phyloP scores from a whole-genome alignment of 1,140 invertebrate species.

The Listronotus oregonensis region DNA sequence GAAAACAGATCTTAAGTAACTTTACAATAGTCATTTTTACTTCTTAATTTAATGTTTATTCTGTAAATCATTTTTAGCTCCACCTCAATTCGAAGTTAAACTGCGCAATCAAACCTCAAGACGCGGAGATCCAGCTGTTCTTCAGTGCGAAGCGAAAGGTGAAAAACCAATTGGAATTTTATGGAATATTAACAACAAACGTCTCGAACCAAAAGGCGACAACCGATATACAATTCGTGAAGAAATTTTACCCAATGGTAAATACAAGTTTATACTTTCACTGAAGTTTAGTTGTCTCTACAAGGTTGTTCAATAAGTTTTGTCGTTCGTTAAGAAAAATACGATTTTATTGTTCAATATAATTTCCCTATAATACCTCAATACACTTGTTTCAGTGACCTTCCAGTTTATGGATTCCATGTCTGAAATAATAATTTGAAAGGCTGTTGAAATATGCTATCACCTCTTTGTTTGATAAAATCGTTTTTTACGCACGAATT shows the following conservation, averaged over 20 bases:
- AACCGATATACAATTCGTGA: conserved; percentile 90
- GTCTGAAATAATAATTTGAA: too few relatives aligned
- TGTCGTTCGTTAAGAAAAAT: too few relatives aligned
- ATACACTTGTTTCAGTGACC: too few relatives aligned
- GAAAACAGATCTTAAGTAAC: too few relatives aligned
- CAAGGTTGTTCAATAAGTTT: too few relatives aligned
- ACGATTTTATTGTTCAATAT: background rate
- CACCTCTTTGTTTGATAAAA: too few relatives aligned
- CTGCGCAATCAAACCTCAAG: conserved; percentile 87
- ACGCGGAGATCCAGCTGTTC: conserved; percentile 85
- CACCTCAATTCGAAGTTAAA: conserved; percentile 93
- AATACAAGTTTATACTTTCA: background rate
- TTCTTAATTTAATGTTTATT: background rate
- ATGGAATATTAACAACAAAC: conserved; percentile 95
- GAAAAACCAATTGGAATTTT: conserved; percentile 95
- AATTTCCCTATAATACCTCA: too few relatives aligned
- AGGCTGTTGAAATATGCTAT: too few relatives aligned
- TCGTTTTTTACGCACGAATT: too few relatives aligned
- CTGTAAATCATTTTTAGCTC: conserved; percentile 65
- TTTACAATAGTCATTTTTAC: too few relatives aligned
- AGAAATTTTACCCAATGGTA: conserved; percentile 78
- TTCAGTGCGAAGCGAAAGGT: conserved; percentile 94
- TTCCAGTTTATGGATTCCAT: too few relatives aligned
- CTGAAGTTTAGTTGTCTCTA: too few relatives aligned
- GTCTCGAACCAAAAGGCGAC: conserved; percentile 84